These are phyloP conservation scores for Ooceraea biroi DNA, from an alignment of 1,140 invertebrate genomes.

Conservation along the genomic window DNA sequence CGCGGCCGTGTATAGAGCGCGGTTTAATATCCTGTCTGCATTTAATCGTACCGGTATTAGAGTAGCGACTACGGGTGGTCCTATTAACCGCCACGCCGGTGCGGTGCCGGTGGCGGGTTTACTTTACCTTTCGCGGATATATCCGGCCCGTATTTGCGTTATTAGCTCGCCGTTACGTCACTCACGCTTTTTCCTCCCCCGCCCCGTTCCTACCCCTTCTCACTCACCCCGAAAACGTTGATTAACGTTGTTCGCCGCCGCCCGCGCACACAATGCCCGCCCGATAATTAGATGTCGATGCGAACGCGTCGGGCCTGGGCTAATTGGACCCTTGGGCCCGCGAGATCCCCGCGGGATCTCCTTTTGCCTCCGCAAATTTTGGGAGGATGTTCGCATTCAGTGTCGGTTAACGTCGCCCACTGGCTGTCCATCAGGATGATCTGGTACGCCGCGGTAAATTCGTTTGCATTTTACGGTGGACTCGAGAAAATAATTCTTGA, in stretches of 20 bases:
- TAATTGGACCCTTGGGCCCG: conserved; percentile 55
- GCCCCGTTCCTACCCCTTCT: background rate
- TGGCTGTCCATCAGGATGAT: background rate
- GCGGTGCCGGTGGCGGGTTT: conserved; percentile 64
- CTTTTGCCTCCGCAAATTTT: conserved; percentile 28
- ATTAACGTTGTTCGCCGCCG: conserved; percentile 62
- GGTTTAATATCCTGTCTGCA: conserved; percentile 85
- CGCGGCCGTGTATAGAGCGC: conserved; percentile 73
- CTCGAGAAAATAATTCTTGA: too few relatives aligned
- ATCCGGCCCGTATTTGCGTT: conserved; percentile 75
- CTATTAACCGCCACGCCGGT: conserved; percentile 76
- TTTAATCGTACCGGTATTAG: conserved; percentile 84
- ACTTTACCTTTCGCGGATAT: conserved; percentile 74
- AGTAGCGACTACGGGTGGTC: conserved; percentile 79
- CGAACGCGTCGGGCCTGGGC: conserved; percentile 47
- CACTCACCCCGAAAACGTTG: conserved; percentile 56
- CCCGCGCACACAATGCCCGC: conserved; percentile 48
- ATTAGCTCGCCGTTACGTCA: conserved; percentile 77
- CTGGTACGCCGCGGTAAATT: background rate
- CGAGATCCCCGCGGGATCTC: conserved; percentile 27
- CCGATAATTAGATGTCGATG: conserved; percentile 68
- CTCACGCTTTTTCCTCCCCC: conserved; percentile 62
- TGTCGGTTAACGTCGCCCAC: conserved; percentile 30
- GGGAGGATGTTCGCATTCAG: background rate
- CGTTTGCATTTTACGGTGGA: too few relatives aligned